phyloP scores from a whole-genome alignment of 2,113 vertebrate species.

The Cairina moschata region DNA sequence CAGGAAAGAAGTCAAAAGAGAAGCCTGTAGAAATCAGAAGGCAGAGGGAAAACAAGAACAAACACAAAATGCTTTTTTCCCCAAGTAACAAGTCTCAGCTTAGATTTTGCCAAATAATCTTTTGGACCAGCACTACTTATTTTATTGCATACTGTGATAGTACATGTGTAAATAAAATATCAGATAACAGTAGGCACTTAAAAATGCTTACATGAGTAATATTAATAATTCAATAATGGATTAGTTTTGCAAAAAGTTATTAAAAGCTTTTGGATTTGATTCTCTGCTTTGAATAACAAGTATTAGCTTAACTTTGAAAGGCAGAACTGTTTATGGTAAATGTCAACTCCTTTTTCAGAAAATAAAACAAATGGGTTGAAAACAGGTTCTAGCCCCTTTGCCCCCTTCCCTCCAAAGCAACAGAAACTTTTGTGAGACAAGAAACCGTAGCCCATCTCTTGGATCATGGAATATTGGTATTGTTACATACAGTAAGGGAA shows the following conservation, averaged over 20 bases:
- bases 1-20: not conserved
- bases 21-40: fast-evolving
- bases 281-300: not conserved
- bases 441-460: not conserved
- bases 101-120: not conserved
- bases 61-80: not conserved
- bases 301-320: not conserved
- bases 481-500: not conserved
- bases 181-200: not conserved
- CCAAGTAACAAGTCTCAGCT: not conserved
- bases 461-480: not conserved
- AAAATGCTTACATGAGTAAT: fast-evolving
- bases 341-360: not conserved
- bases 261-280: not conserved
- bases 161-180: not conserved
- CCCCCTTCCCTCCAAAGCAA: not conserved
- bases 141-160: not conserved
- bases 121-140: not conserved
- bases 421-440: not conserved
- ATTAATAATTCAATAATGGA: not conserved
- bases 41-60: too few species aligned
- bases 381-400: fast-evolving
- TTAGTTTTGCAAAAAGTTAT: not conserved
- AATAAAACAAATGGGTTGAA: not conserved
- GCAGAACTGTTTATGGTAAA: not conserved